Evolutionary conservation across 2,113 vertebrate genomes (phyloP), one percentile per base, ranked within the genome.

Genomic region (Lanius ludovicianus): DNA sequence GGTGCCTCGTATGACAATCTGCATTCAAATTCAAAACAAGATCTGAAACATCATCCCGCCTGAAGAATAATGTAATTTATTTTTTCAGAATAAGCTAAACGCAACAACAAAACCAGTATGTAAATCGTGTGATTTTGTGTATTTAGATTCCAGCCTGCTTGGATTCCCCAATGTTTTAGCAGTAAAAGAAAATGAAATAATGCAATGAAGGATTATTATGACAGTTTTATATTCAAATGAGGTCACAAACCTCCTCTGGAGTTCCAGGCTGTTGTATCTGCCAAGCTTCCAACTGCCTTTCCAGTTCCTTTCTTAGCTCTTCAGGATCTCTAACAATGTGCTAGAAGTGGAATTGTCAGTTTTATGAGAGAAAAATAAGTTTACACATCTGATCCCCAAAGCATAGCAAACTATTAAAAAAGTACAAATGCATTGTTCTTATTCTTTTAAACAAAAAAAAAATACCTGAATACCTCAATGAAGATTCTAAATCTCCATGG

Each of bases 271-370:
- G 95, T 70, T 98, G 98, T 87, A 96, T 97, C 77, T 99, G 98
- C 99, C 99, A 99, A 21, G 96, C 96, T 95, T 99, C 99, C 96
- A 99, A 67, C 44, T 99, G 99, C 84, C 96, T 98, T 98, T 99
- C 99, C 97, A 99, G 98, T 95, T 99, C 99, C 92, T 96, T 98
- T 91, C 99, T 98, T 20, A 99, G 97, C 78, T 99, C 98, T 71
- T 96, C 98, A 10, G 98, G 98, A 95, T 99, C 98, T 83, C 97
- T 98, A 80, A 98, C 11, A 35, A 97, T 57, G 33, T 91, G 98
- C 98, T 99, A 96, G 55, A 79, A 95, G n/a, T 50, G 24, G 3
- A 93, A 35, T 67, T 69, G 88, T 0, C 31, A 70, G 7, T 95
- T 82, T 84, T 44, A 87, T 35, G 46, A 92, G 49, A 93, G 28